Percentiles rank a stretch among this genome's conserved stretches.
phyloP scores from a whole-genome alignment of 2,797 vertebrate species.

The Clarias pachynema region DNA sequence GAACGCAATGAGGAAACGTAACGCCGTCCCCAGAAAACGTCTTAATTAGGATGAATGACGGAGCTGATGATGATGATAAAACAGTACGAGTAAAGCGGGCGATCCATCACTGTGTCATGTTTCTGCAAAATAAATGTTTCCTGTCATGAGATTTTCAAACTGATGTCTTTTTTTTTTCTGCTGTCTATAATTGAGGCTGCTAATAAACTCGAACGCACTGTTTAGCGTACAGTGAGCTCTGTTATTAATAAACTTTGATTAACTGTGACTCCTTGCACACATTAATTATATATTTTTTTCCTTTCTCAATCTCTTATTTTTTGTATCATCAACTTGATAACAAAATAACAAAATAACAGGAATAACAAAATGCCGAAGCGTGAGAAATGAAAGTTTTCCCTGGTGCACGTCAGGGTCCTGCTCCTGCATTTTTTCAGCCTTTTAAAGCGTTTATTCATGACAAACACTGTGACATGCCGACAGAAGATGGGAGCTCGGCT shows the following conservation, averaged over 20 bases:
- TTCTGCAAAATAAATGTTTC: constrained; percentile 48
- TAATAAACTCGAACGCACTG: constrained; percentile 42
- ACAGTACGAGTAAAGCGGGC: constrained; percentile 37
- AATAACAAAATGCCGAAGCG: constrained; percentile 31
- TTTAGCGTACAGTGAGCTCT: constrained; percentile 17
- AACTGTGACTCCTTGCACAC: constrained; percentile 6
- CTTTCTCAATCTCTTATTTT: background rate
- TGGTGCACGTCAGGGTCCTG: background rate
- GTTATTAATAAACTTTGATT: constrained; percentile 40
- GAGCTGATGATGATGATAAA: constrained; percentile 44
- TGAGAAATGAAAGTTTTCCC: constrained; percentile 48
- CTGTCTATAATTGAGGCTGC: constrained; percentile 6
- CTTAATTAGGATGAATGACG: constrained; percentile 50
- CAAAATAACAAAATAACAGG: too few relatives aligned
- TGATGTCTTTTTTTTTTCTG: constrained; percentile 33
- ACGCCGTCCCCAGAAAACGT: constrained; percentile 21
- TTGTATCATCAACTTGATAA: background rate
- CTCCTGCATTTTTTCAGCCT: constrained; percentile 59
- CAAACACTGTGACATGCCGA: constrained; percentile 67
- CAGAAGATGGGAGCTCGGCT: constrained; percentile 58
- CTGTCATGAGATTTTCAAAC: constrained; percentile 41
- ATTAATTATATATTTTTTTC: constrained; percentile 4
- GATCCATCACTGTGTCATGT: constrained; percentile 51
- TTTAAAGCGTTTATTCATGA: constrained; percentile 67
- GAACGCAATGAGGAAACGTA: background rate